phyloP scores from a whole-genome alignment of 2,888 invertebrate species.

The Podabrus alpinus region DNA sequence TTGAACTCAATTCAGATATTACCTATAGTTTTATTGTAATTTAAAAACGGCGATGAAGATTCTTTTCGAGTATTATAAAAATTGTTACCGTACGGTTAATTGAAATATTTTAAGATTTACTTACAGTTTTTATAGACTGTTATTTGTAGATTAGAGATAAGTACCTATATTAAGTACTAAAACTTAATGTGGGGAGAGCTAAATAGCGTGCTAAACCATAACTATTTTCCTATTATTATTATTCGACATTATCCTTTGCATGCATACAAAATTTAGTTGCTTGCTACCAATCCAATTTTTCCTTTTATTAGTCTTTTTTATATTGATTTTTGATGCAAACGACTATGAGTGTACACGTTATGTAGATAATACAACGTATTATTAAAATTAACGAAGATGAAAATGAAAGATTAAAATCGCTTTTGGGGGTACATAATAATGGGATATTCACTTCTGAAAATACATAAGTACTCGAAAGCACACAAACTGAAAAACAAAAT shows the following conservation, averaged over 20 bases:
- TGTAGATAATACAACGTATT: neutral
- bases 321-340: neutral
- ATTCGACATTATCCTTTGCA: neutral
- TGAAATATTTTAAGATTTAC: neutral
- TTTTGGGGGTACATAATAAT: neutral
- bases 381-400: neutral
- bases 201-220: neutral
- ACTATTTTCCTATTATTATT: constrained; percentile 1
- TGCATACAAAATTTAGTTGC: constrained; percentile 1
- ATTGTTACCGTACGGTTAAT: neutral
- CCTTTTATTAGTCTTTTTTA: neutral
- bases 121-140: neutral
- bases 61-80: neutral
- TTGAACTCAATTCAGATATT: too few relatives aligned
- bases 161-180: neutral
- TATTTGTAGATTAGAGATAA: neutral
- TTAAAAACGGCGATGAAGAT: neutral
- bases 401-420: neutral
- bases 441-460: neutral
- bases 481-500: neutral
- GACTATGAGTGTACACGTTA: neutral
- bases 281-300: neutral
- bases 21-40: too few relatives aligned
- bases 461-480: neutral
- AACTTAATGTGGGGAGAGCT: neutral